Conservation (phyloP, 2,113 vertebrate species). For the Setophaga petechia region DNA sequence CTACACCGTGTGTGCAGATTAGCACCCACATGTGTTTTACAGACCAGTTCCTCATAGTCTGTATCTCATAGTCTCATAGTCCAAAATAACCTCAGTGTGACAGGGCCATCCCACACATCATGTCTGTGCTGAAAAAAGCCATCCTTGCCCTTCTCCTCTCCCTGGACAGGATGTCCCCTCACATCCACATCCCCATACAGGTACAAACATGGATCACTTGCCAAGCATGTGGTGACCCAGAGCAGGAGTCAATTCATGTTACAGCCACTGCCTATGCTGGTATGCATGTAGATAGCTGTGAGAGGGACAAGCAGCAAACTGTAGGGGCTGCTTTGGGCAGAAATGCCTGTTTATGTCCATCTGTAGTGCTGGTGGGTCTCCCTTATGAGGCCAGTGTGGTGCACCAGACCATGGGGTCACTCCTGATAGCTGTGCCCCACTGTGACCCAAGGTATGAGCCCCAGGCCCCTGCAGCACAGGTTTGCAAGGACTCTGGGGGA, state of each 20-base stretch:
- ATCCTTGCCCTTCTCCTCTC: neutral
- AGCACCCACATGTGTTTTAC: neutral
- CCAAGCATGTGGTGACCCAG: rapidly evolving
- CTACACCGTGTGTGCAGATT: neutral
- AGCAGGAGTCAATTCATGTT: neutral
- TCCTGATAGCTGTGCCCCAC: neutral
- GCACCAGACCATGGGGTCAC: neutral
- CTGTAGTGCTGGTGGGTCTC: neutral
- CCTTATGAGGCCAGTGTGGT: neutral
- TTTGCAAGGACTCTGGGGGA: neutral
- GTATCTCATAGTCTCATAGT: neutral
- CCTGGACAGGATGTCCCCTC: neutral
- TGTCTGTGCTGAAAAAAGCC: neutral
- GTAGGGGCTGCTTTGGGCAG: neutral
- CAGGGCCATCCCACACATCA: neutral
- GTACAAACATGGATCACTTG: neutral
- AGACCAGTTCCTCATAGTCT: neutral
- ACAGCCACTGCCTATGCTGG: neutral
- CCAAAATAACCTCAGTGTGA: neutral
- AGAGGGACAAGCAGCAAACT: neutral
- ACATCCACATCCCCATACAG: neutral
- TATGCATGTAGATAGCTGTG: neutral
- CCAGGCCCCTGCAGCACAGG: neutral
- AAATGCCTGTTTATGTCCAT: neutral
- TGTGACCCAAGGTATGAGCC: neutral